A percentile compares a stretch with the other conserved stretches of the same genome.
Evolutionary conservation across 1,140 invertebrate genomes (phyloP).

Genomic region (Coboldia fuscipes): DNA sequence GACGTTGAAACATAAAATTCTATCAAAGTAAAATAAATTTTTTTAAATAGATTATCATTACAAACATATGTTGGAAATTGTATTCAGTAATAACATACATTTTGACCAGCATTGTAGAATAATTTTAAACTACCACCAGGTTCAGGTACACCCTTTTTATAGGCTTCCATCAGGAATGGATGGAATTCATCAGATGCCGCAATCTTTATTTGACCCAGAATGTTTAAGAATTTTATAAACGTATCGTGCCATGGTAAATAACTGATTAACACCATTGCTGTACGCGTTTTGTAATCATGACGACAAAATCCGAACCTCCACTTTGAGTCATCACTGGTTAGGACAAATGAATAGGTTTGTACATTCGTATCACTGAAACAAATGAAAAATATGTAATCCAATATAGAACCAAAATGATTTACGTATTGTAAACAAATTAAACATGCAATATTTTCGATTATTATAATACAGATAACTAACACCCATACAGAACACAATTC

Average conservation of each 20-base stretch:
- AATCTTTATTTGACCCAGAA: constrained; percentile 11
- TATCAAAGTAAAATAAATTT: constrained; percentile 22
- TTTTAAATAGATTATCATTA: background rate
- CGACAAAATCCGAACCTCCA: constrained; percentile 92
- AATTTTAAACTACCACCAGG: constrained; percentile 29
- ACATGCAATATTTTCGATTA: too few relatives aligned
- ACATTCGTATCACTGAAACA: constrained; percentile 12
- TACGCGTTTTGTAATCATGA: constrained; percentile 62
- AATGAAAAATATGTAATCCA: constrained; percentile 1
- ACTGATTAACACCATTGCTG: constrained; percentile 57
- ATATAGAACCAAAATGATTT: too few relatives aligned
- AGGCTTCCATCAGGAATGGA: constrained; percentile 41
- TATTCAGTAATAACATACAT: constrained; percentile 23
- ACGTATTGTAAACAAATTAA: too few relatives aligned
- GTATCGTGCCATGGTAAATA: constrained; percentile 88
- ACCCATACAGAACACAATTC: too few relatives aligned
- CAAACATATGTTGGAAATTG: background rate
- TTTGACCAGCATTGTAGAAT: constrained; percentile 29
- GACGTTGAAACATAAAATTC: constrained; percentile 55
- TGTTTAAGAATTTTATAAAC: constrained; percentile 59
- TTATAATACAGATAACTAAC: too few relatives aligned
- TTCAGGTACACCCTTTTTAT: constrained; percentile 35
- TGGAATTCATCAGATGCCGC: constrained; percentile 14
- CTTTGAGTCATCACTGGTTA: constrained; percentile 82
- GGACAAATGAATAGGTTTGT: constrained; percentile 63